Conservation (phyloP, 2,113 vertebrate species). For the Pseudopipra pipra region DNA sequence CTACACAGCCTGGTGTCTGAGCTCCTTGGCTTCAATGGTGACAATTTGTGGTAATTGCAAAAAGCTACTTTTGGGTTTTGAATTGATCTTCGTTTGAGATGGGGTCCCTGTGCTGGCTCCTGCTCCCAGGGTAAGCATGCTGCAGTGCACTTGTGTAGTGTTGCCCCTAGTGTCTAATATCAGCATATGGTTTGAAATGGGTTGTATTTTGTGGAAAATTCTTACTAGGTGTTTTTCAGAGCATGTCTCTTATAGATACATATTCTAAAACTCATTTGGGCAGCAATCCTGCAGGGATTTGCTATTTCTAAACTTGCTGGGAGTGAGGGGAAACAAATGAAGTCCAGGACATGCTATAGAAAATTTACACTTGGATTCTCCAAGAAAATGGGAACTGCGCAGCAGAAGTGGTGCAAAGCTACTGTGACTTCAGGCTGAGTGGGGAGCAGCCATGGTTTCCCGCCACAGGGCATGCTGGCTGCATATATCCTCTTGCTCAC, state of each 20-base stretch:
- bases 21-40: background rate
- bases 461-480: rapidly evolving
- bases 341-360: rapidly evolving
- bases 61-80: background rate
- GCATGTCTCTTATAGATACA: rapidly evolving
- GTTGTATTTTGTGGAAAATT: background rate
- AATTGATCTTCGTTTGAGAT: background rate
- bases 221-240: background rate
- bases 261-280: background rate
- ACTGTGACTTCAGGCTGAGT: rapidly evolving
- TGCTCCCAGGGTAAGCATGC: background rate
- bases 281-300: background rate
- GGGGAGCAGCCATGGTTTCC: background rate
- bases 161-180: background rate
- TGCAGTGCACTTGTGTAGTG: rapidly evolving
- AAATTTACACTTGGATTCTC: background rate
- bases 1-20: background rate
- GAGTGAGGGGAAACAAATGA: background rate
- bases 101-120: background rate
- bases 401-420: background rate
- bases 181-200: background rate
- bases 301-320: background rate
- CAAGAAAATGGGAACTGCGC: rapidly evolving
- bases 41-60: background rate
- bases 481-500: rapidly evolving